A percentile compares a stretch with the other conserved stretches of the same genome.
These are phyloP conservation scores for Riptortus pedestris DNA, from an alignment of 1,140 invertebrate genomes.

Conservation along the genomic window DNA sequence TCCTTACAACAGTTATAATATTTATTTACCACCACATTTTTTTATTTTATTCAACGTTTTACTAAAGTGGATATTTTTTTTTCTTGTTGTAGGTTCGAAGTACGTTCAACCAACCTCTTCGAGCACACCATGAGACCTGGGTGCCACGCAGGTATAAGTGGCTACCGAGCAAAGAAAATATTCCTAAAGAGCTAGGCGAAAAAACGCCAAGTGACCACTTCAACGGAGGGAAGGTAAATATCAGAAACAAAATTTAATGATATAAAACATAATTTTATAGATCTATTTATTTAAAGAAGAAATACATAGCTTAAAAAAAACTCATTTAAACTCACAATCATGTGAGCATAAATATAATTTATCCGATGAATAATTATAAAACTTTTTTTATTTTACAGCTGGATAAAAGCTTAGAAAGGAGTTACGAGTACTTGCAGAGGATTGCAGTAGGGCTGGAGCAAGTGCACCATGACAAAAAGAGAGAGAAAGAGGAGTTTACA, in stretches of 20 bases:
- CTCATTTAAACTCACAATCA: too few relatives aligned
- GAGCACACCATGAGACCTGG: slow-evolving; percentile 3
- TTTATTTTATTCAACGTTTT: too few relatives aligned
- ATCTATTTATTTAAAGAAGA: too few relatives aligned
- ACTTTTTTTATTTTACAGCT: slow-evolving; percentile 39
- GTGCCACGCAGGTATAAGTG: not conserved
- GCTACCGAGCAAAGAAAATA: slow-evolving; percentile 3
- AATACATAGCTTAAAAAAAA: too few relatives aligned
- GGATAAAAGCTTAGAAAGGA: slow-evolving; percentile 42
- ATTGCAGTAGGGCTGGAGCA: slow-evolving; percentile 56
- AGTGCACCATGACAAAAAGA: slow-evolving; percentile 50
- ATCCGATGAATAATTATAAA: not conserved
- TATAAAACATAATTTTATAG: too few relatives aligned
- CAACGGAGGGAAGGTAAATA: not conserved
- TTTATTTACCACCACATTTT: too few relatives aligned
- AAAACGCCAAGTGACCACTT: not conserved
- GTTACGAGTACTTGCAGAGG: slow-evolving; percentile 51
- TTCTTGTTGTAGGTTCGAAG: not conserved
- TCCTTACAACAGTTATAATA: too few relatives aligned
- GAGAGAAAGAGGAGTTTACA: slow-evolving; percentile 41
- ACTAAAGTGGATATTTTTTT: too few relatives aligned
- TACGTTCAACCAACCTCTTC: not conserved
- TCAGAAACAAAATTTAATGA: too few relatives aligned
- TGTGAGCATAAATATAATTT: not conserved
- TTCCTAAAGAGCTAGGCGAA: slow-evolving; percentile 11